These are phyloP conservation scores for Pteromalus puparum DNA, from an alignment of 1,140 invertebrate species.

Conservation along the genomic window DNA sequence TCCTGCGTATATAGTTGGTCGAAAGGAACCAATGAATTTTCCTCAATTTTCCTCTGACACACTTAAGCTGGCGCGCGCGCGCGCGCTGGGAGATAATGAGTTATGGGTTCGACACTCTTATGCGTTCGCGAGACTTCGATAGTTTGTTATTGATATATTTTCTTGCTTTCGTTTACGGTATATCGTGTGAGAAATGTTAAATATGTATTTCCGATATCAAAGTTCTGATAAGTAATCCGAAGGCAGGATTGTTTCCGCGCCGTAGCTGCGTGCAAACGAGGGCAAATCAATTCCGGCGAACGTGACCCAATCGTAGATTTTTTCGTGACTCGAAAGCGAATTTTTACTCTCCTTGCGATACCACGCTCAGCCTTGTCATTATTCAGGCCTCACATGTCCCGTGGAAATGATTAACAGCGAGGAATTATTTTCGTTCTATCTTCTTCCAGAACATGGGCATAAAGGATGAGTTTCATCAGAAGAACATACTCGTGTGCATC, in stretches of 20 bases:
- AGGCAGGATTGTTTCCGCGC: not conserved
- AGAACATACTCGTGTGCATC: slow-evolving; percentile 82
- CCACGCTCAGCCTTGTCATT: not conserved
- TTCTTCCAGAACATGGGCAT: slow-evolving; percentile 83
- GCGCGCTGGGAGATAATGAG: not conserved
- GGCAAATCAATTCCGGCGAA: not conserved
- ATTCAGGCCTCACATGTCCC: not conserved
- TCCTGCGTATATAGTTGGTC: too few species aligned
- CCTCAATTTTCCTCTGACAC: not conserved
- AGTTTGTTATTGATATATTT: too few species aligned
- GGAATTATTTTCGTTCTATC: slow-evolving; percentile 1
- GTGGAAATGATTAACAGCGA: not conserved
- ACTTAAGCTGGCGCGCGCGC: too few species aligned
- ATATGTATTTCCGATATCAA: not conserved
- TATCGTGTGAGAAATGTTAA: not conserved
- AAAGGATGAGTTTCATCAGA: slow-evolving; percentile 86
- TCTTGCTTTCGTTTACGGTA: too few species aligned
- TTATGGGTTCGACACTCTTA: too few species aligned
- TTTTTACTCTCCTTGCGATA: not conserved
- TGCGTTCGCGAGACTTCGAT: too few species aligned
- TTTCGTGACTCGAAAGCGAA: slow-evolving; percentile 12
- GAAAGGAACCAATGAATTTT: not conserved
- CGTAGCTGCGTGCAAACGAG: not conserved
- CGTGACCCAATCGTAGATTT: not conserved
- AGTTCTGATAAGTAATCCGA: not conserved